Conservation (phyloP, 53 echinoderm and acorn worm genomes). For the Glandiceps talaboti region DNA sequence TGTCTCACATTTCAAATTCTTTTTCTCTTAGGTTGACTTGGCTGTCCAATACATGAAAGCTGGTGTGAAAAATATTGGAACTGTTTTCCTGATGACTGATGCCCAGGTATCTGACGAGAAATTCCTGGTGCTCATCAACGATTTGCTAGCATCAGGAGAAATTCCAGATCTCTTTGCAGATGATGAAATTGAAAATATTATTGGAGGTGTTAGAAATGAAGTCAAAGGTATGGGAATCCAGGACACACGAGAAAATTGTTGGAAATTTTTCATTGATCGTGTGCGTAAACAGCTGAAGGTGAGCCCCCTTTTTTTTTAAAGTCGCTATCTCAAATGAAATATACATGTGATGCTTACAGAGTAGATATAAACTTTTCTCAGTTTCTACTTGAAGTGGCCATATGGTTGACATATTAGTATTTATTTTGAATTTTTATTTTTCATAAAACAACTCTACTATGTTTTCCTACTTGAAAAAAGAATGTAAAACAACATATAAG, state of each 20-base stretch:
- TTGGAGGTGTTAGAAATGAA: slow-evolving; percentile 77
- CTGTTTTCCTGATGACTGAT: slow-evolving; percentile 94
- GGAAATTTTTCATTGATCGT: slow-evolving; percentile 94
- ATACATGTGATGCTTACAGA: no score
- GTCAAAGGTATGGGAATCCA: slow-evolving; percentile 77
- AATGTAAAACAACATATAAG: no score
- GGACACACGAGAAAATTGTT: slow-evolving; percentile 94
- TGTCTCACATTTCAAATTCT: no score
- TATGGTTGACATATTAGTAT: no score
- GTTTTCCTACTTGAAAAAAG: no score
- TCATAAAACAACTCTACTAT: no score
- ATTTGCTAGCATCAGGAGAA: slow-evolving; percentile 86
- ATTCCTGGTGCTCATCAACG: slow-evolving; percentile 93
- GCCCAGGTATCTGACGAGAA: slow-evolving; percentile 95
- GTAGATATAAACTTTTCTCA: no score
- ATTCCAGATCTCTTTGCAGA: slow-evolving; percentile 75
- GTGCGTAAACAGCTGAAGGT: slow-evolving; percentile 79
- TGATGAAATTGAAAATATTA: slow-evolving; percentile 94
- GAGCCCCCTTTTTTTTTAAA: no score
- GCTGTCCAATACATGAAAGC: slow-evolving; percentile 68
- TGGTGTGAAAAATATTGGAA: slow-evolving; percentile 83
- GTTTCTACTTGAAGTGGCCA: no score
- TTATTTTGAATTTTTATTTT: no score
- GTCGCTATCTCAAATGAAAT: no score
- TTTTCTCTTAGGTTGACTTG: slow-evolving; percentile 52